A percentile compares a stretch with the other conserved stretches of the same genome.
phyloP scores from a whole-genome alignment of 2,113 vertebrate species.

The Tetrax tetrax region DNA sequence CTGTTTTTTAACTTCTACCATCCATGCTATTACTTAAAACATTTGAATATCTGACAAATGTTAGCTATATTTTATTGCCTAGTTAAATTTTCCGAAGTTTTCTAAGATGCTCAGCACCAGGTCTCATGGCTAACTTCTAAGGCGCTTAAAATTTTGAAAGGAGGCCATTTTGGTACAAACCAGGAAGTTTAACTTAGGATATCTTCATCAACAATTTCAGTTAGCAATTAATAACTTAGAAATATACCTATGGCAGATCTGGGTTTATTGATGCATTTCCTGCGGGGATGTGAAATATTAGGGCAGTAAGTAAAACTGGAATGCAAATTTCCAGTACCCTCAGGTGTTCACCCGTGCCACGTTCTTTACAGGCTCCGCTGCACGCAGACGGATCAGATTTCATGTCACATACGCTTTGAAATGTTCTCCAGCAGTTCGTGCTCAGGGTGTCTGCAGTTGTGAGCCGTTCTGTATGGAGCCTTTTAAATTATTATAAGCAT shows the following conservation, averaged over 20 bases:
- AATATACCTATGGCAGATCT: background rate
- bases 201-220: background rate
- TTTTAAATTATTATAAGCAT: constrained; percentile 32
- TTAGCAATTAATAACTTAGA: background rate
- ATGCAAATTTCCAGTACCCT: background rate
- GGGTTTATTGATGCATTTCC: background rate
- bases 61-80: background rate
- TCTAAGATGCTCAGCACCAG: background rate
- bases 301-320: background rate
- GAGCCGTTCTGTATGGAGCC: background rate
- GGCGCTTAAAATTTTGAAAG: background rate
- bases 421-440: background rate
- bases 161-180: background rate
- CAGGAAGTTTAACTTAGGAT: background rate
- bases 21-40: background rate
- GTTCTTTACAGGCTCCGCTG: background rate
- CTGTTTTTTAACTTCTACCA: background rate
- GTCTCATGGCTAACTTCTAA: background rate
- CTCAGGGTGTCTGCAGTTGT: constrained; percentile 2
- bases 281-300: background rate
- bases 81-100: background rate
- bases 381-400: constrained; percentile 22
- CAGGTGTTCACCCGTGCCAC: background rate
- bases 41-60: background rate
- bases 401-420: background rate